These are phyloP conservation scores for Carcinoscorpius rotundicauda DNA, from an alignment of 1,140 invertebrate species.

Conservation along the genomic window DNA sequence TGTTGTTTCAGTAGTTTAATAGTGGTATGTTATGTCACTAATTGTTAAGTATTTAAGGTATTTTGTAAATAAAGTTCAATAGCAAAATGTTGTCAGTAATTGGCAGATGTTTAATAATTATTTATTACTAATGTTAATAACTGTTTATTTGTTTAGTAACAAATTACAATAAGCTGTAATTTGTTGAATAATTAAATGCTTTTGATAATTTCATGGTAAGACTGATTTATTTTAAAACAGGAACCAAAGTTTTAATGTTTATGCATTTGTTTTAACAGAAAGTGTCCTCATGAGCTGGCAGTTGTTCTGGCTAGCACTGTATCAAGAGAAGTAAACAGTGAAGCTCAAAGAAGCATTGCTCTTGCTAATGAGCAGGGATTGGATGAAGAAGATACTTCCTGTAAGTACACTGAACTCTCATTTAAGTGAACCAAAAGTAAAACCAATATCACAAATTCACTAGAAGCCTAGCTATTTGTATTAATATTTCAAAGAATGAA, in stretches of 20 bases:
- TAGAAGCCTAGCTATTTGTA: not conserved
- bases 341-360: not conserved
- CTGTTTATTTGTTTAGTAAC: too few relatives aligned
- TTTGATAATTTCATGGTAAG: not conserved
- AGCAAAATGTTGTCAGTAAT: too few relatives aligned
- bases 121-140: slow-evolving; percentile 4
- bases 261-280: slow-evolving; percentile 21
- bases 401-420: slow-evolving; percentile 1
- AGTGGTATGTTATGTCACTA: too few relatives aligned
- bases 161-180: slow-evolving; percentile 2
- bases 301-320: slow-evolving; percentile 24
- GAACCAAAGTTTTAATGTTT: not conserved
- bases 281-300: slow-evolving; percentile 27
- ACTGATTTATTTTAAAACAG: not conserved
- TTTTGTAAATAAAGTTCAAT: too few relatives aligned
- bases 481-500: too few relatives aligned
- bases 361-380: slow-evolving; percentile 1
- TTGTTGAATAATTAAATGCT: not conserved
- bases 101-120: too few relatives aligned
- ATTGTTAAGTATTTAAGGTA: too few relatives aligned
- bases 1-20: too few relatives aligned
- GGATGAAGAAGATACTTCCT: not conserved
- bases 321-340: slow-evolving; percentile 12
- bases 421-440: slow-evolving; percentile 3
- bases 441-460: slow-evolving; percentile 13